phyloP scores from a whole-genome alignment of 2,888 invertebrate genomes.

The Lapara coniferarum region DNA sequence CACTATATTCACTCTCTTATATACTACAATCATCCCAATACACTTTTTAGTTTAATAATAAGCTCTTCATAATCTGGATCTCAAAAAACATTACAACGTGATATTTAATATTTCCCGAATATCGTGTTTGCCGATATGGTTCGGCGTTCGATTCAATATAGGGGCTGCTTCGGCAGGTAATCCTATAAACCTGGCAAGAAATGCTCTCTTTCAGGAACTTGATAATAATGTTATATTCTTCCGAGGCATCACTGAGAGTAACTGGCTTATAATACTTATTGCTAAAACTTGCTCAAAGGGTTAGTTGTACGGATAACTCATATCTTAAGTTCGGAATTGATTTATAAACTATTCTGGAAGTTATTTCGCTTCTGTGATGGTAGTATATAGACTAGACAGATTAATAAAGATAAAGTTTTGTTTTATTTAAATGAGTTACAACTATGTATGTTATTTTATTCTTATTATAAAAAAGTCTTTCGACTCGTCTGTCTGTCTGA shows the following conservation, averaged over 20 bases:
- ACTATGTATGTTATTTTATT: no score
- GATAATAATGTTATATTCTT: conserved; percentile 50
- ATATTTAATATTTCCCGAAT: conserved; percentile 12
- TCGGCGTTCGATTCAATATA: conserved; percentile 43
- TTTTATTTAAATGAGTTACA: no score
- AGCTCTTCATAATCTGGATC: not conserved
- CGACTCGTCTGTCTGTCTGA: no score
- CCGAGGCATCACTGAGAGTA: conserved; percentile 34
- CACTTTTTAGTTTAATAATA: not conserved
- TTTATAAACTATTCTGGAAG: not conserved
- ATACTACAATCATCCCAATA: no score
- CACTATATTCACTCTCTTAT: not conserved
- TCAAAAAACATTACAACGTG: not conserved
- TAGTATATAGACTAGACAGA: no score
- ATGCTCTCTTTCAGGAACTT: conserved; percentile 48
- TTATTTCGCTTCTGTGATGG: not conserved
- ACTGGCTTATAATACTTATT: conserved; percentile 33
- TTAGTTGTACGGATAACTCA: conserved; percentile 1
- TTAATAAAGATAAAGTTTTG: no score
- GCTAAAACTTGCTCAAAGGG: conserved; percentile 37
- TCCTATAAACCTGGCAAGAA: conserved; percentile 50
- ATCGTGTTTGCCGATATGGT: conserved; percentile 22
- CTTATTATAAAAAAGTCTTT: no score
- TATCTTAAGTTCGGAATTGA: conserved; percentile 3
- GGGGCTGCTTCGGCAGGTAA: conserved; percentile 43